These are phyloP conservation scores for Tipula confusa DNA, from an alignment of 2,888 invertebrate genomes.

Conservation along the genomic window DNA sequence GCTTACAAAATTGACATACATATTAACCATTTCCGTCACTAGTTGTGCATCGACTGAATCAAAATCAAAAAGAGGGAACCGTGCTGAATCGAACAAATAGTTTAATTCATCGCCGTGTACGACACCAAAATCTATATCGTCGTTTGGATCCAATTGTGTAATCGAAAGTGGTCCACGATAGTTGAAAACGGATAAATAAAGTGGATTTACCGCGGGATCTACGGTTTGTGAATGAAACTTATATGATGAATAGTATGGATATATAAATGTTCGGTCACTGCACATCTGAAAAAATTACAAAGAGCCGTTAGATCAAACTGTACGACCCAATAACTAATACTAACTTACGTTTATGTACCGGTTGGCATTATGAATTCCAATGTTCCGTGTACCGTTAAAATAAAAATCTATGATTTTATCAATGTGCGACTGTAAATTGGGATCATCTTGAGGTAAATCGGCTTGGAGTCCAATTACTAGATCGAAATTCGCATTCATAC, in stretches of 20 bases:
- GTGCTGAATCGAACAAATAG: background rate
- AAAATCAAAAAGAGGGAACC: background rate
- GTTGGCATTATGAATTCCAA: background rate
- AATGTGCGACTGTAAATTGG: background rate
- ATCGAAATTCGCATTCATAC: slow-evolving; percentile 32
- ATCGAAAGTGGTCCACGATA: background rate
- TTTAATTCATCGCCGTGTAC: background rate
- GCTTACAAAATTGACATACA: background rate
- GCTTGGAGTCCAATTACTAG: background rate
- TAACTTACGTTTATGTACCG: background rate
- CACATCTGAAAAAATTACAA: slow-evolving; percentile 45
- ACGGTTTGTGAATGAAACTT: slow-evolving; percentile 39
- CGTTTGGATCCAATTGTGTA: background rate
- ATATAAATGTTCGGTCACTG: slow-evolving; percentile 52
- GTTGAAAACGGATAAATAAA: slow-evolving; percentile 50
- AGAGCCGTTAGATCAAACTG: background rate
- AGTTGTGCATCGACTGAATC: background rate
- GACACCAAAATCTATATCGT: slow-evolving; percentile 26
- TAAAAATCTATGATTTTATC: background rate
- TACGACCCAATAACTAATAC: too few relatives aligned
- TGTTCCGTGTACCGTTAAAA: background rate
- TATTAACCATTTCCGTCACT: background rate
- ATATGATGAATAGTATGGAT: slow-evolving; percentile 49
- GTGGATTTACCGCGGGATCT: slow-evolving; percentile 42
- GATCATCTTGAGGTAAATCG: background rate